These are phyloP conservation scores for Hirudinaria manillensis DNA, from an alignment of 2,888 invertebrate species.

Conservation along the genomic window DNA sequence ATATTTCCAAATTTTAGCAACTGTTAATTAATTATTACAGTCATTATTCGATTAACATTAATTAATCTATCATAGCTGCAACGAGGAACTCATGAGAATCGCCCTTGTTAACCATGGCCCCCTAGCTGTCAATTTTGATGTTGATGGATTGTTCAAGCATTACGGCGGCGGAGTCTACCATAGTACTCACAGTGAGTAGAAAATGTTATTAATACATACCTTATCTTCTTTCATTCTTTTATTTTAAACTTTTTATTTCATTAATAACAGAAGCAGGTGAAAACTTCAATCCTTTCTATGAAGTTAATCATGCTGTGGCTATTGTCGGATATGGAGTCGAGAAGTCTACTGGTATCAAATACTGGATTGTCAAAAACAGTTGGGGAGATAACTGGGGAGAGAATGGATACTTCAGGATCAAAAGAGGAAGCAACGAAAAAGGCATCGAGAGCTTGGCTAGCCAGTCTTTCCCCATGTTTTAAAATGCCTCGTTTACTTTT, in stretches of 20 bases:
- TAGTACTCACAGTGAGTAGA: slow-evolving; percentile 44
- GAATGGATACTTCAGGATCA: slow-evolving; percentile 52
- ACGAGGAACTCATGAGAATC: slow-evolving; percentile 55
- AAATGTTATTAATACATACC: background rate
- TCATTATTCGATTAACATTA: too few relatives aligned
- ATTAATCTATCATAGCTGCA: slow-evolving; percentile 48
- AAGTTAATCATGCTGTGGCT: slow-evolving; percentile 56
- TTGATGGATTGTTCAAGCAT: slow-evolving; percentile 53
- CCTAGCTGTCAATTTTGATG: slow-evolving; percentile 56
- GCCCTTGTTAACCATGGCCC: slow-evolving; percentile 56
- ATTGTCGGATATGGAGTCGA: slow-evolving; percentile 56
- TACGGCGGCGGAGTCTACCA: slow-evolving; percentile 55
- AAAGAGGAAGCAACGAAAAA: slow-evolving; percentile 52
- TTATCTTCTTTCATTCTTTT: background rate
- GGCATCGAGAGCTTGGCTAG: slow-evolving; percentile 54
- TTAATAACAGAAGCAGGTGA: slow-evolving; percentile 36
- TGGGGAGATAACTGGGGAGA: slow-evolving; percentile 53
- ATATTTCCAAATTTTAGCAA: too few relatives aligned
- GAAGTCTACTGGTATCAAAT: slow-evolving; percentile 47
- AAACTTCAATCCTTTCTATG: slow-evolving; percentile 55
- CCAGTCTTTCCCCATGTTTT: slow-evolving; percentile 38
- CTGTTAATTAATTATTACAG: too few relatives aligned
- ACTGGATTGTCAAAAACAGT: slow-evolving; percentile 55
- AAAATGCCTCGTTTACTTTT: slow-evolving; percentile 1
- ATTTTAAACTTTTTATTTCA: background rate